These are phyloP conservation scores for Periphyllus acericola DNA, from an alignment of 2,888 invertebrate species.

Conservation along the genomic window DNA sequence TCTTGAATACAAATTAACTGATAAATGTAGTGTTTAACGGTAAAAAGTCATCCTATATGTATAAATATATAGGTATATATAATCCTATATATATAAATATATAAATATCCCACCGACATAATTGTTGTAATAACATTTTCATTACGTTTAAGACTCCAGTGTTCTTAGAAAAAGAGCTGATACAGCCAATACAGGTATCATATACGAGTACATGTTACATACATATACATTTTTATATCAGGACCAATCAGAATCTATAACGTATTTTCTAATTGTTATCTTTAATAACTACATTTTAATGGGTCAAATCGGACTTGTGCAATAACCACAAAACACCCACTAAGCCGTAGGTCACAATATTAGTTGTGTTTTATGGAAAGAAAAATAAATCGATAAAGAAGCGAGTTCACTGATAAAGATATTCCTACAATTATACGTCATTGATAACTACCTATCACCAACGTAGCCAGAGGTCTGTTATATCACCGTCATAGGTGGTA, in stretches of 20 bases:
- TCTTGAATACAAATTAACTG: too few relatives aligned
- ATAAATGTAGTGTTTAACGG: too few relatives aligned
- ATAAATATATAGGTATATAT: too few relatives aligned
- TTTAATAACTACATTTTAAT: background rate
- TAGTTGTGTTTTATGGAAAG: background rate
- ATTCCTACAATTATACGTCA: background rate
- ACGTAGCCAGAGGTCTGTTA: background rate
- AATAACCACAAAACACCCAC: background rate
- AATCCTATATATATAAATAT: too few relatives aligned
- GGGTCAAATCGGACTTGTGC: background rate
- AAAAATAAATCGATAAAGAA: background rate
- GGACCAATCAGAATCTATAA: background rate
- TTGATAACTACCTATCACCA: background rate
- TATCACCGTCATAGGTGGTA: background rate
- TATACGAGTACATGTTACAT: too few relatives aligned
- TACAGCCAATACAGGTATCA: too few relatives aligned
- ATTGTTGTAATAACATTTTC: too few relatives aligned
- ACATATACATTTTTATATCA: too few relatives aligned
- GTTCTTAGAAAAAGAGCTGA: too few relatives aligned
- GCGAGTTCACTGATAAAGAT: background rate
- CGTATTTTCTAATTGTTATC: background rate
- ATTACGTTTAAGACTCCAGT: too few relatives aligned
- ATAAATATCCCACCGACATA: too few relatives aligned
- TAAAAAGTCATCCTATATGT: too few relatives aligned
- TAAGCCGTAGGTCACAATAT: background rate